These are phyloP conservation scores for Megaustenia siamemsis DNA, from an alignment of 2,888 invertebrate genomes.

Conservation along the genomic window DNA sequence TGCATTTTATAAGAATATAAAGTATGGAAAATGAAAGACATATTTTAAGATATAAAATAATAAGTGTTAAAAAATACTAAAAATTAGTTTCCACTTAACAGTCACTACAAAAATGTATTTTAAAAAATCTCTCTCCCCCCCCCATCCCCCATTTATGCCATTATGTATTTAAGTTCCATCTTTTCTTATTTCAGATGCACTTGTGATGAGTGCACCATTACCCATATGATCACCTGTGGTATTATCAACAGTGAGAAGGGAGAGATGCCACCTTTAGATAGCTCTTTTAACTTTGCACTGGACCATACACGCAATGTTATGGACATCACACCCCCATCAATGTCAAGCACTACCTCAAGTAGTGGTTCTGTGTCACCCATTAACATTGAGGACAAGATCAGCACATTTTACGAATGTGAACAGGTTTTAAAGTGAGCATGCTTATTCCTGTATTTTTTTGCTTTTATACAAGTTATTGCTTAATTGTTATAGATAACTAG, in stretches of 20 bases:
- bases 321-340: constrained; percentile 78
- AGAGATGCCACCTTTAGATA: constrained; percentile 58
- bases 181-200: constrained; percentile 74
- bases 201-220: constrained; percentile 80
- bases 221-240: constrained; percentile 80
- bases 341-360: constrained; percentile 78
- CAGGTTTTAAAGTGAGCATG: constrained; percentile 30
- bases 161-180: too few relatives aligned
- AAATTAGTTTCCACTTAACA: too few relatives aligned
- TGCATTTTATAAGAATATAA: too few relatives aligned
- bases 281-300: constrained; percentile 69
- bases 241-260: constrained; percentile 77
- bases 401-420: constrained; percentile 48
- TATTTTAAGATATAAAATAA: too few relatives aligned
- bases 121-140: too few relatives aligned
- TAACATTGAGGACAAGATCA: constrained; percentile 51
- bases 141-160: too few relatives aligned
- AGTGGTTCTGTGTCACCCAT: constrained; percentile 78
- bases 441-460: neutral
- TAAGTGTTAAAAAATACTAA: too few relatives aligned
- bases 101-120: too few relatives aligned
- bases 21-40: too few relatives aligned
- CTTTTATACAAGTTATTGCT: too few relatives aligned
- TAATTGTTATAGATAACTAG: too few relatives aligned
- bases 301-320: constrained; percentile 75